Evolutionary conservation across 2,113 vertebrate species (phyloP).

Genomic region (Peromyscus maniculatus): DNA sequence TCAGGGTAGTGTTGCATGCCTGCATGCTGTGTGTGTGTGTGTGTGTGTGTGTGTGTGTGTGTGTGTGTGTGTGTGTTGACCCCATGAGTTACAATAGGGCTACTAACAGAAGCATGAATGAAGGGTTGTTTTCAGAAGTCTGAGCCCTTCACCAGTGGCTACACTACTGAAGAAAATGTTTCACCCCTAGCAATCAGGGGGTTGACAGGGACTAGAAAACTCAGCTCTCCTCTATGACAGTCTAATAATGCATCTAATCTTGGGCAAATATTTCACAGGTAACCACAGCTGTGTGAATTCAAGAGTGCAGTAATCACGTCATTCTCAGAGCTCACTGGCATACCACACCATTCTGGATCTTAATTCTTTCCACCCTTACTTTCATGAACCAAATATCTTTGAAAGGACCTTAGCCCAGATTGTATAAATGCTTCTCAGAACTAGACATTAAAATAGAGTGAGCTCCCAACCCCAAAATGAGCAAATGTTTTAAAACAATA

Average conservation of each 20-base stretch:
- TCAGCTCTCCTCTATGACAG: background rate
- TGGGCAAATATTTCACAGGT: background rate
- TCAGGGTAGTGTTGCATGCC: background rate
- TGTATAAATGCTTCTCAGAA: background rate
- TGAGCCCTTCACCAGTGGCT: background rate
- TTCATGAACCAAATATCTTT: background rate
- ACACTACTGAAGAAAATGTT: background rate
- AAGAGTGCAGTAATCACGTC: background rate
- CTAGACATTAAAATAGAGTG: background rate
- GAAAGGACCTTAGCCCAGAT: background rate
- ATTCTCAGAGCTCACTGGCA: background rate
- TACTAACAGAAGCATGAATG: background rate
- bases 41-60: background rate
- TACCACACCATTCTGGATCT: background rate
- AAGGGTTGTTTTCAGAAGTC: background rate
- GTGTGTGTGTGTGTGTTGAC: background rate
- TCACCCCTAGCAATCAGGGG: background rate
- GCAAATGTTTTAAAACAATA: background rate
- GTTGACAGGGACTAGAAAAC: too few relatives aligned
- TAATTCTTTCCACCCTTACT: background rate
- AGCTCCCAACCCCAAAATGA: background rate
- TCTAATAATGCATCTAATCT: background rate
- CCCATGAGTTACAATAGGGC: background rate
- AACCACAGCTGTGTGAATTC: background rate
- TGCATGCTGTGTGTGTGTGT: background rate